Conservation (phyloP, 2,888 invertebrate genomes). For the Aphodius sticticus region DNA sequence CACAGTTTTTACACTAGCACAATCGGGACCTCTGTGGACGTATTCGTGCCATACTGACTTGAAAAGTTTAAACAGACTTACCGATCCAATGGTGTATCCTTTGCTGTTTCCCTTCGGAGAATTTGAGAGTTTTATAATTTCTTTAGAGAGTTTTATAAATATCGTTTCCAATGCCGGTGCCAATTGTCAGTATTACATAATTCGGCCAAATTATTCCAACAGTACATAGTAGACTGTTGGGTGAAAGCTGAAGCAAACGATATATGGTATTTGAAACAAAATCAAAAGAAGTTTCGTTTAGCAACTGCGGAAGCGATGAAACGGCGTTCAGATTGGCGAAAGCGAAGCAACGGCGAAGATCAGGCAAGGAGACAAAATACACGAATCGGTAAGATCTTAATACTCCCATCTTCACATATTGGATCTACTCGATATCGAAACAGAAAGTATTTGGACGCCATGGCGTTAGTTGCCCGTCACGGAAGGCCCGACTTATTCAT, state of each 20-base stretch:
- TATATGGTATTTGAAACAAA: conserved; percentile 17
- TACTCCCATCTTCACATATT: conserved; percentile 24
- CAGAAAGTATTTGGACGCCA: conserved; percentile 37
- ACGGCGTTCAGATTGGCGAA: background rate
- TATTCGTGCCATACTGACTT: conserved; percentile 44
- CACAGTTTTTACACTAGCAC: background rate
- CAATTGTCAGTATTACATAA: conserved; percentile 16
- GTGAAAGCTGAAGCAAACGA: conserved; percentile 26
- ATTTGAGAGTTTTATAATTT: conserved; percentile 36
- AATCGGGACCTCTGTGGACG: conserved; percentile 26
- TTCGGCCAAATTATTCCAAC: conserved; percentile 28
- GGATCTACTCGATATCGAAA: conserved; percentile 10
- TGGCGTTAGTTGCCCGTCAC: conserved; percentile 36
- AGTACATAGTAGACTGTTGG: conserved; percentile 31
- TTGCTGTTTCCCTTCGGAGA: conserved; percentile 38
- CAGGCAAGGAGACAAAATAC: conserved; percentile 26
- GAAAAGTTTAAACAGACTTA: conserved; percentile 30
- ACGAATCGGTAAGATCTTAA: conserved; percentile 27
- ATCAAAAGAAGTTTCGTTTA: conserved; percentile 18
- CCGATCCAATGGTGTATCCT: conserved; percentile 39
- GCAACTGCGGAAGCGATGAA: conserved; percentile 15
- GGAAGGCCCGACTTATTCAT: conserved; percentile 40
- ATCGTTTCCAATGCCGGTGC: conserved; percentile 20
- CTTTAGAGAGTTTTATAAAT: conserved; percentile 22
- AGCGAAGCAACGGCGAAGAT: no score